Evolutionary conservation across 2,797 vertebrate species (phyloP), one percentile per base, ranked within the genome.

Genomic region (Dallia pectoralis): DNA sequence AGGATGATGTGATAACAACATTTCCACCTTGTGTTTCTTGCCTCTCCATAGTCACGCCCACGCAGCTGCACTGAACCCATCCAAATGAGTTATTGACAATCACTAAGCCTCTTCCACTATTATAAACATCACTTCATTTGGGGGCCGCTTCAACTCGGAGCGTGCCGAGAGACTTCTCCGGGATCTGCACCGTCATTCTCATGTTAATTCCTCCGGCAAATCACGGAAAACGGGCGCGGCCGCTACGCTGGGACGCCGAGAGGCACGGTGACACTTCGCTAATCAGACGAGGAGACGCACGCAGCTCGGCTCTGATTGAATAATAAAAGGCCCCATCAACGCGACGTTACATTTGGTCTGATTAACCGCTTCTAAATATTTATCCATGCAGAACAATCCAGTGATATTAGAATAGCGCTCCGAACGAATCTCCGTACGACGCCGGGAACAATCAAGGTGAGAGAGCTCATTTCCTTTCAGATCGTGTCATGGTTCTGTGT

Each of bases 261-360:
- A 75, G 75, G 69, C 72, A 63, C 62, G 70, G 80, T 83, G 84
- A 86, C 89, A 89, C 89, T 86, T 70, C 77, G 88, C 87, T 87
- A 92, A 94, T 94, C 92, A 93, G 85, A 75, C 53, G 53, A 59
- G 53, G n/a, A 56, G 53, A 59, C 2, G 25, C 8, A 44, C 87
- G 78, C 85, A 74, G 80, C 75, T 71, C 69, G 65, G 82, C 82
- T 85, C 79, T 93, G 92, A 94, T 92, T 93, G 89, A 93, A 93
- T 93, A 92, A 93, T 92, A 92, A 93, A 94, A 91, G 88, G 92
- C 83, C 87, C 88, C 89, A 93, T 93, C 91, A 92, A 90, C 87
- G 87, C 88, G 90, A 92, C 89, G 92, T 93, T 92, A 92, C 88
- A 89, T 90, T 85, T 82, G 82, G 86, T 91, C 87, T 90, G 87